Base-by-base conservation (phyloP, 2,888 invertebrate species). In the Eristalis pertinax region DNA sequence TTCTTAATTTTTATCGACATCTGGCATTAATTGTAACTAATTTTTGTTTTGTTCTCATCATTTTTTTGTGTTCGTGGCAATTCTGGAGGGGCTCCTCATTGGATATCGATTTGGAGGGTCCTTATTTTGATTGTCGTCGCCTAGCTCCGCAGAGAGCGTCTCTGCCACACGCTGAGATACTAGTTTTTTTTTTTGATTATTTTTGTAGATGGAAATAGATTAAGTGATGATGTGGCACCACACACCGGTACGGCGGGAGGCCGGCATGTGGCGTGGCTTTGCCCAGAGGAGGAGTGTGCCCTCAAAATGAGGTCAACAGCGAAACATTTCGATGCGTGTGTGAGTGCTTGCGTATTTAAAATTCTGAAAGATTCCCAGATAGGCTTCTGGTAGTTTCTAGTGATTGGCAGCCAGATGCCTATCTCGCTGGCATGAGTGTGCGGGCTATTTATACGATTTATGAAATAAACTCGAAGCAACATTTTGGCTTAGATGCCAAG, bases 281-380 rank as follows among this genome's bases (percentile, higher is more conserved):
- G 50, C 70, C 60, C 50, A 22, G 41, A 29, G 41, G 22, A 2
- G 41, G 80, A 62, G 35, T 84, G 72, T 79, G 81, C 72, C 76
- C 84, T 67, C 70, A 69, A 76, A 81, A 85, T 81, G 76, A 85
- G 85, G 85, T 81, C 81, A 81, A 81, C 76, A 38, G 43, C 64
- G 41, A 73, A 73, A 67, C 62, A 50, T 29, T 68, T 43, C 10
- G 13, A 11, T 5, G 38, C n/a, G 19, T 56, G 43, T 75, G 58
- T 75, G 26, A 0, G 26, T 13, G 26, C n/a, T 10, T 32, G 10
- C 32, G 32, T 32, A 32, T 75, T 72, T 13, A 38, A 63, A 63
- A 32, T 32, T 73, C 63, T 80, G 60, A 19, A 63, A 76, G 72
- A 76, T 68, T 84, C 68, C 58, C n/a, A 67, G 68, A 84, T 70